Evolutionary conservation across 2,888 invertebrate genomes (phyloP), one percentile per base, ranked within the genome.

Genomic region (Enchytraeus crypticus): DNA sequence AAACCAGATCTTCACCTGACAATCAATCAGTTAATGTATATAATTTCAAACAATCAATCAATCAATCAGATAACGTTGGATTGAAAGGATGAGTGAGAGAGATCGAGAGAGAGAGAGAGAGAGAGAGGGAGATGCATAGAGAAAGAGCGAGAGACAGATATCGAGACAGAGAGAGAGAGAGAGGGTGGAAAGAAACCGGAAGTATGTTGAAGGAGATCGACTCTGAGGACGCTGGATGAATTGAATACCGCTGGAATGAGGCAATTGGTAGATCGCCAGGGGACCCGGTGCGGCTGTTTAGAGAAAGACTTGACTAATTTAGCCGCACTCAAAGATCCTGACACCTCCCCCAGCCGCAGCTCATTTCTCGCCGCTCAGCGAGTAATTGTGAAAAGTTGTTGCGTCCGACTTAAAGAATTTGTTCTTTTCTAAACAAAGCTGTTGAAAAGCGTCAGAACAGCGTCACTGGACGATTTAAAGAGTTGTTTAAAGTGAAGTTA

Each of bases 1-100:
- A 81, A 97, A 97, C 96, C 93, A 95, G 29, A 62, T 62, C 49
- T 62, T 62, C 38, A 62, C 62, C 62, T 62, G 45, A 21, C 14
- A 51, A 27, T 23, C 1, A 51, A 27, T 11, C 43, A 43, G 43
- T n/a, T 43, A 11, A 43, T n/a, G n/a, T 14, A 47, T 2, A 47
- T 47, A 5, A 5, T 46, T 5, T 46, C 4, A 46, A 23, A 23
- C 18, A 46, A 18, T 38, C 14, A 46, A 4, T 2, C 46, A 46
- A 46, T 3, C 26, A 4, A 23, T n/a, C n/a, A n/a, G n/a, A n/a
- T n/a, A n/a, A n/a, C 32, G 14, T 18, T 45, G 32, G 47, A 27
- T 30, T 32, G 47, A 47, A 32, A 57, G 33, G 21, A 30, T 5
- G 46, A 14, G 1, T 5, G 27, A 8, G 1, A 29, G 23, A 43